phyloP scores from a whole-genome alignment of 2,888 invertebrate species.

The Bellardia bayeri region DNA sequence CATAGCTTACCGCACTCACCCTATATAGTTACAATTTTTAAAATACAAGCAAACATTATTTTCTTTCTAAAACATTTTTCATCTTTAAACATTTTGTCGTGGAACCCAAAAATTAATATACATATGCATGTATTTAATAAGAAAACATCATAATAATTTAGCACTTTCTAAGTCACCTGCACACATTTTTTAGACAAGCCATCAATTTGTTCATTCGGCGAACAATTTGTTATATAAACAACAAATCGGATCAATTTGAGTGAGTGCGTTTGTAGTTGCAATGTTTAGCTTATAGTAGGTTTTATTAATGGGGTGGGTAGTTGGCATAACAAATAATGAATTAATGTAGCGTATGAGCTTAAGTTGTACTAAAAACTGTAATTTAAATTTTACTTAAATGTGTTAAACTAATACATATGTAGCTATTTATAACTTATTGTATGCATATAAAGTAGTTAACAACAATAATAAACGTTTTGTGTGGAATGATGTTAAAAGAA shows the following conservation, averaged over 20 bases:
- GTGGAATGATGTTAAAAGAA: not conserved
- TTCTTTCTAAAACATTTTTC: too few relatives aligned
- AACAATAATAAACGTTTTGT: not conserved
- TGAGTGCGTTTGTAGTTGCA: not conserved
- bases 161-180: too few relatives aligned
- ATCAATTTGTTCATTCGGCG: too few relatives aligned
- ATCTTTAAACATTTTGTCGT: too few relatives aligned
- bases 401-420: not conserved
- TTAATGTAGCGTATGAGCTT: constrained; percentile 41
- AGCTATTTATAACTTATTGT: not conserved
- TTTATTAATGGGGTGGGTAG: not conserved
- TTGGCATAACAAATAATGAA: constrained; percentile 10
- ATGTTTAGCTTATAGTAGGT: not conserved
- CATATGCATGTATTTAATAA: too few relatives aligned
- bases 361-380: constrained; percentile 26
- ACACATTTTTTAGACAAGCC: too few relatives aligned
- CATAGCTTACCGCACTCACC: too few relatives aligned
- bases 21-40: too few relatives aligned
- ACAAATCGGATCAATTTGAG: constrained; percentile 7
- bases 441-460: constrained; percentile 1
- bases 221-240: too few relatives aligned
- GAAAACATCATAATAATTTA: too few relatives aligned
- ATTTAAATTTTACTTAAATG: not conserved
- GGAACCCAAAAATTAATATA: too few relatives aligned
- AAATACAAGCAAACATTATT: too few relatives aligned